Base-by-base conservation (phyloP, 2,113 vertebrate species). In the Maccullochella peelii region DNA sequence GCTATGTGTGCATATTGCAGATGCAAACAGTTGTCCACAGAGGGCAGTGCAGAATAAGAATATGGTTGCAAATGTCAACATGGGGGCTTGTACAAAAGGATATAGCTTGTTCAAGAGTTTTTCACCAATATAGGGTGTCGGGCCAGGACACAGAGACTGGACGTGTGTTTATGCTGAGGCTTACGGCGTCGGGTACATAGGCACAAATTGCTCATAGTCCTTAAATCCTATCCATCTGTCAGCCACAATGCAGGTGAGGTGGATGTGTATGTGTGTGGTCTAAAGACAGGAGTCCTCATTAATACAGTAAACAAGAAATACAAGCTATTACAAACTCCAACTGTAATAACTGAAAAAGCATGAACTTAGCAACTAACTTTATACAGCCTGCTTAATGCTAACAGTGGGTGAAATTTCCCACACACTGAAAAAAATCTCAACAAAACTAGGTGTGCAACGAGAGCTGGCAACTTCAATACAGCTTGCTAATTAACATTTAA, bases 31-130 rank as follows among this genome's bases (percentile, higher is more conserved):
- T 58, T 68, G 57, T 58, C 87, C 20, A 74, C 69, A 88, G 89
- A 66, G 77, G 86, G 86, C 88, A 77, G 77, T 79, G 76, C 49
- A 79, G 42, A 40, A 67, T 59, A 57, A 62, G 50, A 47, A 50
- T 10, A 58, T 42, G 2, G 33, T 11, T 25, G 7, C 52, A 54
- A 30, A 38, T 12, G 11, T 42, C 47, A 74, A 33, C 36, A 59
- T 63, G 49, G 40, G n/a, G 11, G 18, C n/a, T 40, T 62, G 15
- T 55, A 8, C 9, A 21, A n/a, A 14, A 3, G 27, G 54, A 33
- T 58, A n/a, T 21, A 9, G n/a, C 47, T 21, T 21, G 15, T 40
- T 62, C n/a, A 40, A 33, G 16, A 9, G 33, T 11, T 54, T 66
- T 50, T 40, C 30, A 12, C 14, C 12, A 25, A 63, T 9, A n/a